These are phyloP conservation scores for Ceryle rudis DNA, from an alignment of 2,797 vertebrate species.

Conservation along the genomic window DNA sequence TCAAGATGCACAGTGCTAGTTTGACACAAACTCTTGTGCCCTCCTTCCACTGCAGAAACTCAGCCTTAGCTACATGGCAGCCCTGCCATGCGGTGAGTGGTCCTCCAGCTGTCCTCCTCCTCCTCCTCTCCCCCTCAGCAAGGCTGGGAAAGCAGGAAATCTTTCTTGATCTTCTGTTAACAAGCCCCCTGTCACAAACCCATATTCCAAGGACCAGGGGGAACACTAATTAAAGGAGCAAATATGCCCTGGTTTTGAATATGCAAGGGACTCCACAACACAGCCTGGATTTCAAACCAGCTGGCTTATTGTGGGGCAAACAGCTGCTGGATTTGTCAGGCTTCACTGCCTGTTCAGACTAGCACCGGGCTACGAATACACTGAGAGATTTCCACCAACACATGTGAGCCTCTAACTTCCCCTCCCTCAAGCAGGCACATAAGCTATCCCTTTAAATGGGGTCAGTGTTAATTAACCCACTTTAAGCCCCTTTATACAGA, in stretches of 20 bases:
- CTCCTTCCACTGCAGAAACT: rapidly evolving
- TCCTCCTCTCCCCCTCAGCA: not conserved
- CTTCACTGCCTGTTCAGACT: not conserved
- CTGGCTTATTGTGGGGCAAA: constrained; percentile 45
- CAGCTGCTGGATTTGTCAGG: constrained; percentile 58
- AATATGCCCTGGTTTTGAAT: constrained; percentile 18
- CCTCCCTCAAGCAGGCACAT: not conserved
- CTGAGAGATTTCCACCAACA: not conserved
- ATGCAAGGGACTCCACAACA: not conserved
- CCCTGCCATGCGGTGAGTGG: not conserved
- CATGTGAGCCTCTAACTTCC: not conserved
- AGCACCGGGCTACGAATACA: not conserved
- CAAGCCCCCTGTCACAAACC: not conserved
- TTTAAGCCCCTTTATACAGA: not conserved
- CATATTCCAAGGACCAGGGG: not conserved
- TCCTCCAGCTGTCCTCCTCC: not conserved
- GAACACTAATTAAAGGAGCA: constrained; percentile 45
- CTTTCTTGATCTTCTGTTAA: not conserved
- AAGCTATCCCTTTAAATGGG: constrained; percentile 23
- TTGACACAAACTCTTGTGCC: not conserved
- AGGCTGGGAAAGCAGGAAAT: not conserved
- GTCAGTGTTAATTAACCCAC: constrained; percentile 49
- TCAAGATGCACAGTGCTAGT: not conserved
- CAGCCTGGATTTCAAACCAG: constrained; percentile 43
- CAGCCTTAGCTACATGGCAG: not conserved